phyloP scores from a whole-genome alignment of 1,140 invertebrate species.

The Magallana ariakensis region DNA sequence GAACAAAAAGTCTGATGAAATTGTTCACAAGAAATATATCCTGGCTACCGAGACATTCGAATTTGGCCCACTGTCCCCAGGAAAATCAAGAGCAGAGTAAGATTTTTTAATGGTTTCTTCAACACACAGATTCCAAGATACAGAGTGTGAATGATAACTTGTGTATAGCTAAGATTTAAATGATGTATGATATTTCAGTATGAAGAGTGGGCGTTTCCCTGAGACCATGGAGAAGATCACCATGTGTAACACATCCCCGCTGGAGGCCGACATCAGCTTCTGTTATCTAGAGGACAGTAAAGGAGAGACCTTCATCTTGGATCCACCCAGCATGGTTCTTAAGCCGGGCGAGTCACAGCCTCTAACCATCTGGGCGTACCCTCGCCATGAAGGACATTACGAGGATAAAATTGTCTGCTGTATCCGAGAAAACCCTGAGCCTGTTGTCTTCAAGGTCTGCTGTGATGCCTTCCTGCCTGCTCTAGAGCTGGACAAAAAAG shows the following conservation, averaged over 20 bases:
- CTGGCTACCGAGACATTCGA: constrained; percentile 77
- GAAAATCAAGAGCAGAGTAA: constrained; percentile 77
- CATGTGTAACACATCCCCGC: constrained; percentile 78
- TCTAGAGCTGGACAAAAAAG: constrained; percentile 78
- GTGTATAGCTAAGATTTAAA: background rate
- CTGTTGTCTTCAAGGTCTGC: constrained; percentile 78
- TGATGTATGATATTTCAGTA: constrained; percentile 62
- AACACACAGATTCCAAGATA: too few species aligned
- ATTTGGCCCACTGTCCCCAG: constrained; percentile 79
- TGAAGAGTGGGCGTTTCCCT: constrained; percentile 77
- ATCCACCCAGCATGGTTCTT: constrained; percentile 78
- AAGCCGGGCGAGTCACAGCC: constrained; percentile 74
- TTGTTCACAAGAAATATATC: constrained; percentile 79
- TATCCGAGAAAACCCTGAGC: constrained; percentile 80
- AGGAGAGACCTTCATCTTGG: constrained; percentile 78
- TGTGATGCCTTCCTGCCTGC: constrained; percentile 78
- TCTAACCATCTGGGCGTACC: constrained; percentile 79
- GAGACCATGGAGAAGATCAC: constrained; percentile 78
- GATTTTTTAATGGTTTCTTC: background rate
- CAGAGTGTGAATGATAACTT: background rate
- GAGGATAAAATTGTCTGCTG: constrained; percentile 79
- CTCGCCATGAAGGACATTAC: constrained; percentile 73
- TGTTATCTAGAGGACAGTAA: constrained; percentile 79
- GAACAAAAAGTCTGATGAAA: constrained; percentile 76
- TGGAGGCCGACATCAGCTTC: constrained; percentile 79